phyloP scores from a whole-genome alignment of 2,888 invertebrate genomes.

The Cerceris rybyensis region DNA sequence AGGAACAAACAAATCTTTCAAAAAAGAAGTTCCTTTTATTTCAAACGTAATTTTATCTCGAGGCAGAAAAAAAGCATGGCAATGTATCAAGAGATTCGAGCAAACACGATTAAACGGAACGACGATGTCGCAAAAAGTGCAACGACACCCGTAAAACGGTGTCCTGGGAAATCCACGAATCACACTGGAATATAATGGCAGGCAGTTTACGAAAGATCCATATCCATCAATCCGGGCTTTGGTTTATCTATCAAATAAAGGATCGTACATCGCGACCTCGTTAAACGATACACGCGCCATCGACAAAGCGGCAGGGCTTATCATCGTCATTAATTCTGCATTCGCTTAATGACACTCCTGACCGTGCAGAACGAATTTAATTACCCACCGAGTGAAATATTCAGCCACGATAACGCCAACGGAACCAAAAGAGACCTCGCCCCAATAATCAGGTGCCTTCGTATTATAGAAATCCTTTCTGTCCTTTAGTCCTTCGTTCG shows the following conservation, averaged over 20 bases:
- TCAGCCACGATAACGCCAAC: slow-evolving; percentile 4
- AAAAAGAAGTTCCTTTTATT: slow-evolving; percentile 2
- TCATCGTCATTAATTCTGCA: slow-evolving; percentile 32
- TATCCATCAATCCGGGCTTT: slow-evolving; percentile 9
- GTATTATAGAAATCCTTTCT: neutral
- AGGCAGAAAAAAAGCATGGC: neutral
- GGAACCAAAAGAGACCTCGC: slow-evolving; percentile 5
- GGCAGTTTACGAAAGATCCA: slow-evolving; percentile 1
- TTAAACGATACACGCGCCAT: slow-evolving; percentile 29
- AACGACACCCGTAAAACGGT: neutral
- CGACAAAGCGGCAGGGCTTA: slow-evolving; percentile 27
- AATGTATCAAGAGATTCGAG: neutral
- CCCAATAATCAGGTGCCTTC: slow-evolving; percentile 3
- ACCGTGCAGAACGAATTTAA: slow-evolving; percentile 40
- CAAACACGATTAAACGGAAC: neutral
- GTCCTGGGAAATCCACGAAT: slow-evolving; percentile 6
- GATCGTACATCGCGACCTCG: neutral
- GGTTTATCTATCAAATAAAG: slow-evolving; percentile 14
- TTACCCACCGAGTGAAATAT: slow-evolving; percentile 36
- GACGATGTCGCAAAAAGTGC: neutral
- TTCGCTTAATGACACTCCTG: slow-evolving; percentile 28
- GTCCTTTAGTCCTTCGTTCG: neutral
- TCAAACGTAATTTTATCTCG: neutral
- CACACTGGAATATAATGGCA: slow-evolving; percentile 2
- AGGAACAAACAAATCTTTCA: neutral